Conservation (phyloP, 1,140 invertebrate genomes). For the Latrodectus geometricus region DNA sequence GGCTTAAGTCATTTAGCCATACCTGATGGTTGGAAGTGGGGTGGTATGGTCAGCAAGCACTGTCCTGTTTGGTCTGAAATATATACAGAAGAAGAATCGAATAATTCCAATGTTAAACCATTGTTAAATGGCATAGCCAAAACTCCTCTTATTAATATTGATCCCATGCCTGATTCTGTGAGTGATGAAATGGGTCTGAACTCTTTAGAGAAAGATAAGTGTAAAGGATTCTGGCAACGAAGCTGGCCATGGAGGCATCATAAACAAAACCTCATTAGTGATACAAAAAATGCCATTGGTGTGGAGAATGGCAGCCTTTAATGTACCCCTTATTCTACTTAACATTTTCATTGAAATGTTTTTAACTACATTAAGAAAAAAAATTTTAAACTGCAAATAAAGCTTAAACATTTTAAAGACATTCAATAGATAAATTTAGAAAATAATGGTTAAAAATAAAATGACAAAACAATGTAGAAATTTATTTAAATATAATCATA, state of each 20-base stretch:
- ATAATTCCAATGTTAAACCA: not conserved
- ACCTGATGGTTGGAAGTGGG: slow-evolving; percentile 84
- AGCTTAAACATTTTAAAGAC: not conserved
- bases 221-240: slow-evolving; percentile 37
- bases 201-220: slow-evolving; percentile 25
- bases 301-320: slow-evolving; percentile 52
- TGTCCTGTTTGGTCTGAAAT: slow-evolving; percentile 79
- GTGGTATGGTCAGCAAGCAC: slow-evolving; percentile 79
- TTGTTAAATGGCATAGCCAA: slow-evolving; percentile 32
- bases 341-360: not conserved
- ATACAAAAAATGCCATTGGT: slow-evolving; percentile 21
- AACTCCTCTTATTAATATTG: not conserved
- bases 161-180: not conserved
- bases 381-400: not conserved
- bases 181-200: slow-evolving; percentile 9
- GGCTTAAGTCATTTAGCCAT: slow-evolving; percentile 83
- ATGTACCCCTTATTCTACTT: not conserved
- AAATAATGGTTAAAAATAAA: no score
- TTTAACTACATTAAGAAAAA: not conserved
- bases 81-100: slow-evolving; percentile 56
- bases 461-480: no score
- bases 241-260: slow-evolving; percentile 50
- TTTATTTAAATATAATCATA: no score
- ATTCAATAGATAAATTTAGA: no score
- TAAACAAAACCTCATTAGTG: slow-evolving; percentile 29